Evolutionary conservation across 2,888 invertebrate species (phyloP), one percentile per base, ranked within the genome.

Genomic region (Vandiemenella viatica): DNA sequence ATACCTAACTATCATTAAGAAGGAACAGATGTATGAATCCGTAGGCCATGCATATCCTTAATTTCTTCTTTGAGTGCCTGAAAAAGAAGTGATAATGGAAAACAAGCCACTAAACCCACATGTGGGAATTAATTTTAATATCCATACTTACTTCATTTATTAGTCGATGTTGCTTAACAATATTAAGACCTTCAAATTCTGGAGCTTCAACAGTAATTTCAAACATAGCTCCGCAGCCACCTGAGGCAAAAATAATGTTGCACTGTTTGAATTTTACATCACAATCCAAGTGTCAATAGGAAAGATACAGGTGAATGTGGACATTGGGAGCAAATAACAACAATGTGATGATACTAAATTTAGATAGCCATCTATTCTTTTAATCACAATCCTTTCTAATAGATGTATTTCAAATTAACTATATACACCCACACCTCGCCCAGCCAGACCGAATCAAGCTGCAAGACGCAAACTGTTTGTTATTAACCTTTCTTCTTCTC

Each of bases 181-280:
- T 74, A 19, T 75, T 74, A 26, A 84, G 60, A 13, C 81, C 84
- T 61, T 73, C 67, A 60, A 86, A 86, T 58, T 84, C 83, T 22
- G 69, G 68, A 2, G 81, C 74, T 65, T 80, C 76, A 10, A 86
- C 73, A 59, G 71, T 65, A 37, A 80, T 76, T 66, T 83, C 82
- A 65, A 77, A 86, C 84, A 86, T 85, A 15, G 84, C 83, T 2
- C 86, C 86, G 63, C 87, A 83, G 44, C 86, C 81, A 50, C 86
- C 87, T 76, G 54, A 23, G 62, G 58, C 47, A 23, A 38, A 46
- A 48, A 46, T 32, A 21, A 43, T 44, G n/a, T 32, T 15, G 7
- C 8, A 38, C 20, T 16, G n/a, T 5, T 19, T 16, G 32, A 26
- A 4, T 15, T n/a, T n/a, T n/a, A n/a, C n/a, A n/a, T n/a, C n/a